Base-by-base conservation (phyloP, 2,113 vertebrate species). In the Sitta europaea region DNA sequence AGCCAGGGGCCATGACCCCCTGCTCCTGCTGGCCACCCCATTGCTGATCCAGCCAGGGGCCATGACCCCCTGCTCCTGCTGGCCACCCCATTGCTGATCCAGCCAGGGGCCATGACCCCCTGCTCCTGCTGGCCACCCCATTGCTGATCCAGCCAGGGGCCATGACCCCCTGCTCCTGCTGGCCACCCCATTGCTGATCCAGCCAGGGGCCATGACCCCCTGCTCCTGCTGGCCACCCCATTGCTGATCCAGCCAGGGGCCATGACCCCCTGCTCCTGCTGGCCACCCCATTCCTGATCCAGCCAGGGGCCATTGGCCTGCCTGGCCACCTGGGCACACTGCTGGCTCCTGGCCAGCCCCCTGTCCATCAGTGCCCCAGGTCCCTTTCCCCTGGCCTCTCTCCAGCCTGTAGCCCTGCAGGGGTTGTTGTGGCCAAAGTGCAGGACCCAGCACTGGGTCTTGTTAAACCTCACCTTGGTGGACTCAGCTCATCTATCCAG, bases 381-480 rank as follows among this genome's bases (percentile, higher is more conserved):
- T 63, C 36, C 14, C 58, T 51, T 23, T 62, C 17, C n/a, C 22
- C 13, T 33, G 58, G 35, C 0, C 3, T 0, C 57, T 61, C 7
- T 33, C 35, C 45, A n/a, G 47, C 11, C 76, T 45, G 40, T 2
- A 1, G 33, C 1, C 0, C 38, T 65, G 31, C 20, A 63, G 48
- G 36, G 31, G 29, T 14, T 29, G 38, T 12, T 54, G 25, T 54
- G 48, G 40, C 50, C 33, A 45, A 36, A 45, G 50, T 54, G 33
- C 59, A 45, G 50, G 61, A 45, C 25, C 5, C 0, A 0, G 33
- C 50, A 6, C 20, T 25, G 36, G 50, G 50, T 1, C 27, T 45
- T 31, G 21, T 45, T 45, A 31, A 45, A 57, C 17, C 27, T 27
- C 27, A 12, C 33, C 2, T 15, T 45, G 21, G 9, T 66, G 62